Evolutionary conservation across 2,888 invertebrate genomes (phyloP).

Genomic region (Trimorus sp.): DNA sequence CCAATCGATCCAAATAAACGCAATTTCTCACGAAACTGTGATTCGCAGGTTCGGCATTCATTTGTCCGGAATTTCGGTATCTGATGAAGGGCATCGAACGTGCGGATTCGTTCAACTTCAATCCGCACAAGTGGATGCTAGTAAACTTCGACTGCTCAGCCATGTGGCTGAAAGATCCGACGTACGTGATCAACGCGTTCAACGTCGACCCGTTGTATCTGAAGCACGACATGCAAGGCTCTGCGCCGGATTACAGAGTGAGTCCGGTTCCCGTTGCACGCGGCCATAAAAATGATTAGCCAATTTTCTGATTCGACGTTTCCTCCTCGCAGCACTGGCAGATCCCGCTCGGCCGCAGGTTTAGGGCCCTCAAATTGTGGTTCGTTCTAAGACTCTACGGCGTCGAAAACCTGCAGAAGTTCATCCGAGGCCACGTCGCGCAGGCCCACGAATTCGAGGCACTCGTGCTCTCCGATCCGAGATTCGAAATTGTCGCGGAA

Average conservation of each 20-base stretch:
- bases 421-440: slow-evolving; percentile 92
- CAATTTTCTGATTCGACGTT: slow-evolving; percentile 6
- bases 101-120: slow-evolving; percentile 98
- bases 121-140: slow-evolving; percentile 99
- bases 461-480: slow-evolving; percentile 87
- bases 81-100: slow-evolving; percentile 93
- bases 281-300: background rate
- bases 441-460: slow-evolving; percentile 94
- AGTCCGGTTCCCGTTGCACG: slow-evolving; percentile 39
- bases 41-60: slow-evolving; percentile 89
- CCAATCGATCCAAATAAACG: no score
- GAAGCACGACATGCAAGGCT: slow-evolving; percentile 95
- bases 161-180: slow-evolving; percentile 96
- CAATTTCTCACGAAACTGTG: background rate
- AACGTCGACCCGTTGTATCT: slow-evolving; percentile 98
- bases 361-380: slow-evolving; percentile 96
- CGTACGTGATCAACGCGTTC: slow-evolving; percentile 96
- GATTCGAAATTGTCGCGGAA: slow-evolving; percentile 95
- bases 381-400: slow-evolving; percentile 96
- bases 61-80: slow-evolving; percentile 97
- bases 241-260: slow-evolving; percentile 94
- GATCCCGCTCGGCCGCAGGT: slow-evolving; percentile 96
- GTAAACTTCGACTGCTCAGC: slow-evolving; percentile 99
- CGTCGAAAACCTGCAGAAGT: slow-evolving; percentile 91
- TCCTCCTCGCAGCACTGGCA: slow-evolving; percentile 90